These are phyloP conservation scores for Reticulitermes lucifugus DNA, from an alignment of 2,888 invertebrate species.

Conservation along the genomic window DNA sequence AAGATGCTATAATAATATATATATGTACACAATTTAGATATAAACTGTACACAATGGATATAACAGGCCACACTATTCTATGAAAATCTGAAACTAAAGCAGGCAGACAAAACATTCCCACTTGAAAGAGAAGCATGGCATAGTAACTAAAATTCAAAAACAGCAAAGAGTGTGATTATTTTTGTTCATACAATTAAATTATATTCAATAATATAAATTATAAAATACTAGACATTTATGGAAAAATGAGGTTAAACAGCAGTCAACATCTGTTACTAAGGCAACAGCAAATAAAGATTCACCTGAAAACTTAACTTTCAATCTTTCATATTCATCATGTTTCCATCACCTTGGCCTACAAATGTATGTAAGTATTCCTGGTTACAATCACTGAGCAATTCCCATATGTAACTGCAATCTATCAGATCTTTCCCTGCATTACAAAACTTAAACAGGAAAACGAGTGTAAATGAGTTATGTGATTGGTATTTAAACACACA, in stretches of 20 bases:
- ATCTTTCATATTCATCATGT: neutral
- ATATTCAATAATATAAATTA: neutral
- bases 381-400: neutral
- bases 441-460: neutral
- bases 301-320: neutral
- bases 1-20: neutral
- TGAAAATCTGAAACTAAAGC: neutral
- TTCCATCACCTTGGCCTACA: neutral
- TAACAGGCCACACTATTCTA: neutral
- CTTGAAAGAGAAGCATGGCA: neutral
- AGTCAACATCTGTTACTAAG: conserved; percentile 22
- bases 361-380: neutral
- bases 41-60: neutral
- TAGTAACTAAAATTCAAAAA: conserved; percentile 1
- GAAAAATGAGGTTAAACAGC: neutral
- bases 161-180: neutral
- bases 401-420: neutral
- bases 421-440: conserved; percentile 1
- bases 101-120: conserved; percentile 3
- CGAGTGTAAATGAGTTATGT: no score
- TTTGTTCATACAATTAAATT: neutral
- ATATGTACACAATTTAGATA: neutral
- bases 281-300: conserved; percentile 4
- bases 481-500: neutral
- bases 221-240: conserved; percentile 27